These are phyloP conservation scores for Cerastis leucographa DNA, from an alignment of 2,888 invertebrate species.

Conservation along the genomic window DNA sequence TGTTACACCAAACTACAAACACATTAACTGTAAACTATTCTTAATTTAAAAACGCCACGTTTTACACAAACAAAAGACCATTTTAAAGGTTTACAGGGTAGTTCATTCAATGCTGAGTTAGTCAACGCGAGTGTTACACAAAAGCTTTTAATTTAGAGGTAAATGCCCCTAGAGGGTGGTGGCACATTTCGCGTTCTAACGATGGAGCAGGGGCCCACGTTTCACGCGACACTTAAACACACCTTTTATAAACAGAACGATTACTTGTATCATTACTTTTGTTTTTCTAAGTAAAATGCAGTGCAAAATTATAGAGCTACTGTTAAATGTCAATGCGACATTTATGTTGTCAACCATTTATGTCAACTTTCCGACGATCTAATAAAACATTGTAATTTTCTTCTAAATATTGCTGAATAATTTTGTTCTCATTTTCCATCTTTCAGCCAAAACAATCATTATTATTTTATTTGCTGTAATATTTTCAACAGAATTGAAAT, in stretches of 20 bases:
- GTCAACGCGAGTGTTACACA: conserved; percentile 63
- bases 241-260: conserved; percentile 47
- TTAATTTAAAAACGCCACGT: conserved; percentile 37
- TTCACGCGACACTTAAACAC: conserved; percentile 58
- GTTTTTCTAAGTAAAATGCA: conserved; percentile 29
- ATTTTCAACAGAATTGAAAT: background rate
- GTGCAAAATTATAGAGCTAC: background rate
- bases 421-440: background rate
- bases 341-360: background rate
- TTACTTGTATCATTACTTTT: conserved; percentile 24
- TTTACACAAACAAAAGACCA: conserved; percentile 22
- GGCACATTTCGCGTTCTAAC: conserved; percentile 59
- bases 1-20: conserved; percentile 70
- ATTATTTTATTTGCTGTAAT: background rate
- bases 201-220: conserved; percentile 40
- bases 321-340: conserved; percentile 13
- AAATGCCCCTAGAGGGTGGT: conserved; percentile 66
- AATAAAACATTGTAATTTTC: background rate
- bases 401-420: background rate
- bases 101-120: conserved; percentile 66
- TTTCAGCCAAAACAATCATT: conserved; percentile 1
- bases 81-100: conserved; percentile 47
- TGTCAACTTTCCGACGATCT: background rate
- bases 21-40: conserved; percentile 56
- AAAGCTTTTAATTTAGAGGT: conserved; percentile 72